These are phyloP conservation scores for Melanogrammus aeglefinus DNA, from an alignment of 2,797 vertebrate genomes.

Conservation along the genomic window DNA sequence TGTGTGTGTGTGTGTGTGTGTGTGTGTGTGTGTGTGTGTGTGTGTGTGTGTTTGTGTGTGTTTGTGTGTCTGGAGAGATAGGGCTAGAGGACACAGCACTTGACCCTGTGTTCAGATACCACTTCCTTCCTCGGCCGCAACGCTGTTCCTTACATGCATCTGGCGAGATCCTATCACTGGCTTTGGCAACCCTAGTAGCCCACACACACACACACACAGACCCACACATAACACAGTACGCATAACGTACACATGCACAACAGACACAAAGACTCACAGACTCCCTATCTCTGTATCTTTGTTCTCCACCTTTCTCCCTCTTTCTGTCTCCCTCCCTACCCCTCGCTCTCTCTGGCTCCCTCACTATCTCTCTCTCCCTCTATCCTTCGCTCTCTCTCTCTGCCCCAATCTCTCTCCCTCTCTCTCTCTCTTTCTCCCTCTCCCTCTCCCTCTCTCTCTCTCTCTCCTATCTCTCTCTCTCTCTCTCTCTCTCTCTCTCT, in stretches of 20 bases:
- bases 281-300: conserved; percentile 46
- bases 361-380: no score
- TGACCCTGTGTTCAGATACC: no score
- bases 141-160: no score
- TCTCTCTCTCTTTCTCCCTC: conserved; percentile 18
- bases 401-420: no score
- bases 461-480: conserved; percentile 27
- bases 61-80: neutral
- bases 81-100: neutral
- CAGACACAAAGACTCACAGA: conserved; percentile 12
- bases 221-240: neutral
- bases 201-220: neutral
- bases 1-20: no score
- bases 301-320: conserved; percentile 24
- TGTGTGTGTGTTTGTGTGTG: neutral
- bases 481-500: conserved; percentile 1
- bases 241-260: neutral
- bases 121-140: no score
- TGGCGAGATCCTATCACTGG: no score
- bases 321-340: neutral
- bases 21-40: no score
- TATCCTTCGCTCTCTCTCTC: neutral
- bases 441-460: conserved; percentile 41
- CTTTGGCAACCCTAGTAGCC: neutral
- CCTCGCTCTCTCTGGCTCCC: no score